These are phyloP conservation scores for Phoenicopterus ruber DNA, from an alignment of 2,113 vertebrate species.

Conservation along the genomic window DNA sequence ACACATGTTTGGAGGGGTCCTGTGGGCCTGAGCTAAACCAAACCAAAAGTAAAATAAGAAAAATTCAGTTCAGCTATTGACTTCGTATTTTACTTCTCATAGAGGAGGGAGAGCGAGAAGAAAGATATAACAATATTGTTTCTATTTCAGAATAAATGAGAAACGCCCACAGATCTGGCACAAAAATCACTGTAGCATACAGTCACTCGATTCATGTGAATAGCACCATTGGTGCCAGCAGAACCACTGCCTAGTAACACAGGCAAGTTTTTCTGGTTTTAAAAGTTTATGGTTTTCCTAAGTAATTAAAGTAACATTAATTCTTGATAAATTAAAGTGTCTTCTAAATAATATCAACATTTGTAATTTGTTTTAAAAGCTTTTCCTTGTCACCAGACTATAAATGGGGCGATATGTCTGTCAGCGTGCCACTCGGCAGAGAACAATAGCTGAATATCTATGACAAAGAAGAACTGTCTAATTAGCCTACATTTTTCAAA, in stretches of 20 bases:
- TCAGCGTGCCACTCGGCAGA: background rate
- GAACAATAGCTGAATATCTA: constrained; percentile 19
- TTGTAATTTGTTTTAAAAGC: constrained; percentile 21
- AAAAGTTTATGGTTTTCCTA: background rate
- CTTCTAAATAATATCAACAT: background rate
- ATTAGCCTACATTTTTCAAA: constrained; percentile 54
- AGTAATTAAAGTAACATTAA: constrained; percentile 25
- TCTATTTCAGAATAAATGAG: constrained; percentile 1
- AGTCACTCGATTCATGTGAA: background rate
- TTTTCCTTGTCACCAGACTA: background rate
- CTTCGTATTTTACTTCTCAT: background rate
- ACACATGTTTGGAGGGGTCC: background rate
- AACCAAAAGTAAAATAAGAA: background rate
- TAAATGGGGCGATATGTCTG: background rate
- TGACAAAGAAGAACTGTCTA: constrained; percentile 50
- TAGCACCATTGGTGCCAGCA: background rate
- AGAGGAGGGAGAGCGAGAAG: background rate
- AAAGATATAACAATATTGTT: background rate
- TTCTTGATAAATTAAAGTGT: background rate
- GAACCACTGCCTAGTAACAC: background rate
- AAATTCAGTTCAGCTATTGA: background rate
- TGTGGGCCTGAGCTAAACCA: background rate
- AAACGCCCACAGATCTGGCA: background rate
- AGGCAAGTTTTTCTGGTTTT: background rate
- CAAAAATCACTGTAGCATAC: background rate